These are phyloP conservation scores for Apamea anceps DNA, from an alignment of 2,888 invertebrate species.

Conservation along the genomic window DNA sequence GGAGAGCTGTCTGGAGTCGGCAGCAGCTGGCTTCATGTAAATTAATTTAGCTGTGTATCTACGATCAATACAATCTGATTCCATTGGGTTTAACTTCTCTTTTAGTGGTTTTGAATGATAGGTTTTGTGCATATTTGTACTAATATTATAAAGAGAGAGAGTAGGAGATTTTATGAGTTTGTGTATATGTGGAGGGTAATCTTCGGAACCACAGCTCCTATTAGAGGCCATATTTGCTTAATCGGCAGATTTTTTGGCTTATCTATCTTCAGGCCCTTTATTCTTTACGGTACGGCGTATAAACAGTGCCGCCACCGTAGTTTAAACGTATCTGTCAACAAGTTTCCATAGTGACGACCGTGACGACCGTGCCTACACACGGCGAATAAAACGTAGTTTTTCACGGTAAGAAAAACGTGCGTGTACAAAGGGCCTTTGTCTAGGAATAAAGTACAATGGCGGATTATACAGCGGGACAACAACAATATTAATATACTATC, in stretches of 20 bases:
- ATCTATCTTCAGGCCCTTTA: neutral
- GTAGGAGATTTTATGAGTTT: neutral
- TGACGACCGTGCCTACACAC: neutral
- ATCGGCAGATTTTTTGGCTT: neutral
- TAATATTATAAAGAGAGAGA: neutral
- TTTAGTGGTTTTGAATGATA: neutral
- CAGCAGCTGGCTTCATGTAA: conserved; percentile 28
- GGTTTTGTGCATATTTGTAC: neutral
- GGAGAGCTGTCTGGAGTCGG: neutral
- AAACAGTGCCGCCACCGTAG: too few relatives aligned
- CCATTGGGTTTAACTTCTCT: neutral
- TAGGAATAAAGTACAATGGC: neutral
- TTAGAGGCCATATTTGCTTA: neutral
- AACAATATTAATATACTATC: too few relatives aligned
- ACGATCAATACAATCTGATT: conserved; percentile 37
- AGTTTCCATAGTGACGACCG: neutral
- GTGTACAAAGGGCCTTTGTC: neutral
- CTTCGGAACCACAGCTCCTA: neutral
- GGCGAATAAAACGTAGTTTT: neutral
- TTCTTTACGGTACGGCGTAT: too few relatives aligned
- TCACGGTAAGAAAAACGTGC: neutral
- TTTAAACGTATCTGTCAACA: too few relatives aligned
- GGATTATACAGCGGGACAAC: neutral
- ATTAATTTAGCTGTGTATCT: conserved; percentile 39
- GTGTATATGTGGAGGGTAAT: neutral